A percentile compares a stretch with the other conserved stretches of the same genome.
Conservation (phyloP, 2,797 vertebrate species). For the Todus mexicanus region DNA sequence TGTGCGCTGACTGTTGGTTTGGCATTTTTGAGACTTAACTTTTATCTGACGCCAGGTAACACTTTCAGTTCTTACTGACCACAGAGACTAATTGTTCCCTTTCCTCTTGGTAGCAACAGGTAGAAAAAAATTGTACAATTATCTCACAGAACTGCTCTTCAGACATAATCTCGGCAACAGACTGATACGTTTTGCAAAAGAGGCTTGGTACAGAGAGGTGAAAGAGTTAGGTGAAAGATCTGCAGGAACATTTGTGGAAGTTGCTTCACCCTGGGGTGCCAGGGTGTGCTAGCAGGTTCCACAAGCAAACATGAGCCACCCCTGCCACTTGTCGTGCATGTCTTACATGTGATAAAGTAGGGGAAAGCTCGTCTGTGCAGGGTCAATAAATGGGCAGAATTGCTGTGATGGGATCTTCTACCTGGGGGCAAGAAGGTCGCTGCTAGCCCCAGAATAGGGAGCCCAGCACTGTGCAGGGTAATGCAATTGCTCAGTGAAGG, state of each 20-base stretch:
- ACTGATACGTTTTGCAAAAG: not conserved
- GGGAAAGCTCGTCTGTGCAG: not conserved
- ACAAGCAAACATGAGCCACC: not conserved
- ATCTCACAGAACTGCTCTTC: not conserved
- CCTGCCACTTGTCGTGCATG: not conserved
- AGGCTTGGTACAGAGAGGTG: not conserved
- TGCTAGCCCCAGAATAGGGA: not conserved
- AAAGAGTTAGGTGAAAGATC: not conserved
- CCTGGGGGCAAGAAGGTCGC: not conserved
- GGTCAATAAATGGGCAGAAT: not conserved
- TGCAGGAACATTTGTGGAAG: not conserved
- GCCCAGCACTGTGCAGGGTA: not conserved
- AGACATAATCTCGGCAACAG: not conserved
- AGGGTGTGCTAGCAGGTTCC: not conserved
- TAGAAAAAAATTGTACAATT: not conserved
- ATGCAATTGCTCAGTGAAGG: not conserved
- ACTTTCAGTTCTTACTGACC: not conserved
- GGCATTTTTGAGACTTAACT: not conserved
- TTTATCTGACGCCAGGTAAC: not conserved
- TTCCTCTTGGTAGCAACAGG: not conserved
- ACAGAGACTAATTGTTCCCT: not conserved
- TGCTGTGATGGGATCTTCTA: not conserved
- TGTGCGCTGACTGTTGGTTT: not conserved
- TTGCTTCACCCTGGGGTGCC: not conserved
- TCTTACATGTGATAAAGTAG: not conserved